Conservation (phyloP, 2,888 invertebrate species). For the Pyrrhia umbra region DNA sequence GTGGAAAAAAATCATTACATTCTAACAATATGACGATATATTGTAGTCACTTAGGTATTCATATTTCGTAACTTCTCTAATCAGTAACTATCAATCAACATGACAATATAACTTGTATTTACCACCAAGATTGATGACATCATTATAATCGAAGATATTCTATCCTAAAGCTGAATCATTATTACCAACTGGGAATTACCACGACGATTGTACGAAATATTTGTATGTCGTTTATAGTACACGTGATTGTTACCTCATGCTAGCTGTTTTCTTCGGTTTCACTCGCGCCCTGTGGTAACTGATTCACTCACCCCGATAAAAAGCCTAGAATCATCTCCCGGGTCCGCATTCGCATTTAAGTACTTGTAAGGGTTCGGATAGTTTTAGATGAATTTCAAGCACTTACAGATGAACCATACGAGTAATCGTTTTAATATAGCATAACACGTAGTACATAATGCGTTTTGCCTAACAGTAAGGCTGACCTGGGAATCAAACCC, state of each 20-base stretch:
- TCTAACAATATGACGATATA: neutral
- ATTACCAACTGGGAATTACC: conserved; percentile 18
- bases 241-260: neutral
- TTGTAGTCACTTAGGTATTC: neutral
- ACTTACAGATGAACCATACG: too few relatives aligned
- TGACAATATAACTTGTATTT: conserved; percentile 50
- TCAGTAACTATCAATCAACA: conserved; percentile 50
- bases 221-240: neutral
- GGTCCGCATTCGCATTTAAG: too few relatives aligned
- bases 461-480: too few relatives aligned
- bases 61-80: conserved; percentile 43
- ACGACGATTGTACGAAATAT: conserved; percentile 4
- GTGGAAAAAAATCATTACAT: neutral
- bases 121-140: conserved; percentile 53
- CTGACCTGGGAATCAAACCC: too few relatives aligned
- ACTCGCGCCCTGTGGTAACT: too few relatives aligned
- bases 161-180: conserved; percentile 30
- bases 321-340: too few relatives aligned
- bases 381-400: too few relatives aligned
- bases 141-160: conserved; percentile 57
- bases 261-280: neutral
- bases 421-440: too few relatives aligned
- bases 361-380: too few relatives aligned
- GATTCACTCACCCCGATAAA: too few relatives aligned
- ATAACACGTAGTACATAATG: too few relatives aligned